These are phyloP conservation scores for Platyscapa corneri DNA, from an alignment of 1,140 invertebrate genomes.

Conservation along the genomic window DNA sequence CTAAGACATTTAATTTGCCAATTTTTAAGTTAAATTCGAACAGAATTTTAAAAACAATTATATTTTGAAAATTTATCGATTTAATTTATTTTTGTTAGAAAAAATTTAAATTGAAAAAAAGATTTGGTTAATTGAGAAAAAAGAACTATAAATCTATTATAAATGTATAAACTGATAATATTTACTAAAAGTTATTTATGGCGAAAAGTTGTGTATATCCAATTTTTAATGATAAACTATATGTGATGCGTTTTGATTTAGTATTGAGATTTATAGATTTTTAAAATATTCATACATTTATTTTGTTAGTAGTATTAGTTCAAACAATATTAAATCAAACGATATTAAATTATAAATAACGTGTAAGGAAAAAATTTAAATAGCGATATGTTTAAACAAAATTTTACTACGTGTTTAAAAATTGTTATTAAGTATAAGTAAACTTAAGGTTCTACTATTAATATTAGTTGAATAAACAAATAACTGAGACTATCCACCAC, in stretches of 20 bases:
- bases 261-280: background rate
- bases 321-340: background rate
- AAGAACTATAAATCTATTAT: background rate
- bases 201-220: background rate
- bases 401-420: constrained; percentile 24
- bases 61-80: background rate
- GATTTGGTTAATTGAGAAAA: background rate
- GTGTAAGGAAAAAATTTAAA: background rate
- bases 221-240: background rate
- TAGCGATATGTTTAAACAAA: constrained; percentile 1
- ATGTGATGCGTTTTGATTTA: background rate
- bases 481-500: constrained; percentile 70
- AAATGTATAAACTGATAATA: background rate
- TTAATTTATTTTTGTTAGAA: background rate
- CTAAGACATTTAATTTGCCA: background rate
- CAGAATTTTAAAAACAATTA: background rate
- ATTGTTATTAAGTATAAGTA: constrained; percentile 2
- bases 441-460: constrained; percentile 39
- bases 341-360: constrained; percentile 19
- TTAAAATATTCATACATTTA: constrained; percentile 31
- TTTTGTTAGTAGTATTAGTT: constrained; percentile 35
- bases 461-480: constrained; percentile 46
- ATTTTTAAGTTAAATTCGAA: background rate
- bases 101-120: background rate
- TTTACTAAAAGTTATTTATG: constrained; percentile 8